These are phyloP conservation scores for Eulemur macaco DNA, from an alignment of 2,113 vertebrate genomes.

Conservation along the genomic window DNA sequence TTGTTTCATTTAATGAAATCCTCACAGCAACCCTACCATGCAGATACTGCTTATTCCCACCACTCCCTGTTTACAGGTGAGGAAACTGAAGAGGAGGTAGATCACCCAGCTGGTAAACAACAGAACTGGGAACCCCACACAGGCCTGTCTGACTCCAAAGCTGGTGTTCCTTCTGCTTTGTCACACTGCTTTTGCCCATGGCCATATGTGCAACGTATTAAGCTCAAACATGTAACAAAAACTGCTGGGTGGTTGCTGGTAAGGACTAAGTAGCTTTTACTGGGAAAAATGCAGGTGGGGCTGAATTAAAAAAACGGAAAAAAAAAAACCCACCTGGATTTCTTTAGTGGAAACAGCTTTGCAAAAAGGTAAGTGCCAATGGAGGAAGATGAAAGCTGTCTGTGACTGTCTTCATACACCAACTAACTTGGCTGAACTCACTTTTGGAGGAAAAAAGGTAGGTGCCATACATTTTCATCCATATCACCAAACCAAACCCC, in stretches of 20 bases:
- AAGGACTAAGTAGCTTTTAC: background rate
- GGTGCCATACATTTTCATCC: background rate
- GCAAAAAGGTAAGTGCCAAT: background rate
- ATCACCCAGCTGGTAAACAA: background rate
- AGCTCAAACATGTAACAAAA: background rate
- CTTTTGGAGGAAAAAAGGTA: background rate
- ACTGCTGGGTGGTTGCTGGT: background rate
- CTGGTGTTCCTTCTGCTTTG: background rate
- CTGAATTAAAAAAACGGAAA: background rate
- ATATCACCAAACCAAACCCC: background rate
- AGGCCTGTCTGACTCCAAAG: background rate
- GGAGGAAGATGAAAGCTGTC: background rate
- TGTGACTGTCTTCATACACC: background rate
- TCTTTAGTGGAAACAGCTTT: background rate
- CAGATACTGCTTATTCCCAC: background rate
- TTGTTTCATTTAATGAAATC: background rate
- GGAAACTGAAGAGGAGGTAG: background rate
- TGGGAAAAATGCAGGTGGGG: background rate
- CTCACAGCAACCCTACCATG: background rate
- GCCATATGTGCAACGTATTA: background rate
- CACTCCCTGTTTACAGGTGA: background rate
- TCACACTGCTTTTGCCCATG: background rate
- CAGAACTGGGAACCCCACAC: background rate
- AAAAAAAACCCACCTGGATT: background rate
- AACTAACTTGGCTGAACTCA: background rate